Evolutionary conservation across 1,140 invertebrate genomes (phyloP), one percentile per base, ranked within the genome.

Genomic region (Lepidurus apus): DNA sequence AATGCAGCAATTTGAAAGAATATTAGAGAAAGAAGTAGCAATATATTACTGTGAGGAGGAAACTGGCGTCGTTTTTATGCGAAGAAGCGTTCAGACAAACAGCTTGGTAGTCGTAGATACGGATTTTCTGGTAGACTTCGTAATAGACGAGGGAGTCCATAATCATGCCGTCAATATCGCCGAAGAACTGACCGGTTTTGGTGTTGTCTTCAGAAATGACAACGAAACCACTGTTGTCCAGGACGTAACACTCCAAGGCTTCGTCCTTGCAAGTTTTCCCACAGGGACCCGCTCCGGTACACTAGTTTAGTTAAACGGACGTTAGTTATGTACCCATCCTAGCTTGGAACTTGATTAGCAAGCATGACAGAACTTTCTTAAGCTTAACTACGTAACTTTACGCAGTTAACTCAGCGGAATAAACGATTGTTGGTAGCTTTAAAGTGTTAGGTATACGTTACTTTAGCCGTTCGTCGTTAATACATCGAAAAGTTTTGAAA

Each of bases 201-300:
- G 93, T 89, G 43, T 89, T 87, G 80, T 92, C 90, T 84, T 96
- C 94, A 6, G 94, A 95, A 42, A 96, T 90, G 43, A 97, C 92
- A n/a, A 97, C 91, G 84, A 96, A 97, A 10, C 95, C 95, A 84
- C 95, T 96, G 84, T 96, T 95, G 82, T 97, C 95, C 53, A 97
- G 85, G 11, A 98, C 91, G 84, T 95, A 97, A 84, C 95, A 97
- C 82, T 97, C 94, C 5, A 96, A 85, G 81, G 93, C 92, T 80
- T 92, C 91, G 11, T 93, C 93, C 43, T 91, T 92, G 82, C 94
- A 96, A 5, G 92, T 94, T 83, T 93, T 93, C 80, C 91, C 92
- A 82, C 93, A 95, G 44, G 87, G 86, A 9, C 88, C 88, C 73
- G 88, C 88, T 7, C 88, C 89, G 26, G 90, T 91, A 83, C 93